phyloP scores from a whole-genome alignment of 2,797 vertebrate genomes.

The Hoplostethus atlanticus region DNA sequence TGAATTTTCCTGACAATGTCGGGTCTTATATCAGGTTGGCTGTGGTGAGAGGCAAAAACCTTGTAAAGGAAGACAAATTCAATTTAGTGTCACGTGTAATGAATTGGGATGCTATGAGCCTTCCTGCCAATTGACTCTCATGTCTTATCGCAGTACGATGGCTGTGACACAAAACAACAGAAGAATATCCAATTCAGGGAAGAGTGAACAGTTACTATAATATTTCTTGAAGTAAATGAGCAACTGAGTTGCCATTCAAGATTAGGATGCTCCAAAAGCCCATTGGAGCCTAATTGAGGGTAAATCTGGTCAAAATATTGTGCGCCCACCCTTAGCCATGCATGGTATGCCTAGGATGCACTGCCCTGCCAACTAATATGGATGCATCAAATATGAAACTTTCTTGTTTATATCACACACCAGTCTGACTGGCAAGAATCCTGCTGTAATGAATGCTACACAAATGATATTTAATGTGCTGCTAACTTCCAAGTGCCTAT shows the following conservation, averaged over 20 bases:
- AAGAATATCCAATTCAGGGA: neutral
- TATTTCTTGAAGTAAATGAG: neutral
- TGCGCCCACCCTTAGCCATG: too few species aligned
- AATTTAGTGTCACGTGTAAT: conserved; percentile 35
- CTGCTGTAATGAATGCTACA: neutral
- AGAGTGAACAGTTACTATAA: neutral
- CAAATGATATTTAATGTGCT: neutral
- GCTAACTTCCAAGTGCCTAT: conserved; percentile 13
- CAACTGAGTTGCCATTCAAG: neutral
- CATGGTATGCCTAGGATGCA: too few species aligned
- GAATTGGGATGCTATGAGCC: conserved; percentile 40
- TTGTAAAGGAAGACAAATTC: conserved; percentile 23
- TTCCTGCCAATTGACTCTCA: conserved; percentile 19
- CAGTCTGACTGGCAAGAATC: neutral
- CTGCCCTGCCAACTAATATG: neutral
- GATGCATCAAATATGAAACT: neutral
- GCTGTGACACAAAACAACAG: neutral
- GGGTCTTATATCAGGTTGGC: neutral
- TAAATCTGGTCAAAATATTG: neutral
- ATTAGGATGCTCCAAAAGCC: too few species aligned
- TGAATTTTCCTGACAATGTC: neutral
- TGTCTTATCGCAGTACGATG: too few species aligned
- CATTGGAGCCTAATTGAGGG: too few species aligned
- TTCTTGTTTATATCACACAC: neutral
- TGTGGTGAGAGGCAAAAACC: conserved; percentile 1